A percentile compares a stretch with the other conserved stretches of the same genome.
Conservation (phyloP, 2,113 vertebrate species). For the Poeciliopsis turrubarensis region DNA sequence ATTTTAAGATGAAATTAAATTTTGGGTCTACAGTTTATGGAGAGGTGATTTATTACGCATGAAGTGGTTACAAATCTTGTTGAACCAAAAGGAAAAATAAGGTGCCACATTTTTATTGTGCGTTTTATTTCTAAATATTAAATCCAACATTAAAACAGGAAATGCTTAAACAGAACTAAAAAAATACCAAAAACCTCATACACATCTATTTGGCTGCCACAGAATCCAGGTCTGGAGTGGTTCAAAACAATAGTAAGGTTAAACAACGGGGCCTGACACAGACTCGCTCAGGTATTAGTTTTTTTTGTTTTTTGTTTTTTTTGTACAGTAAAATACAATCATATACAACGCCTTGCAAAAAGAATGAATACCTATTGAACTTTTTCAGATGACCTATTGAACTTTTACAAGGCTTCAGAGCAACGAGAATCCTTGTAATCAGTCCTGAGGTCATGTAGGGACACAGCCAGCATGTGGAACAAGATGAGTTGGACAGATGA, state of each 20-base stretch:
- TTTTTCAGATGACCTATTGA: neutral
- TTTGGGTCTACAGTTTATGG: neutral
- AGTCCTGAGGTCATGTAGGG: neutral
- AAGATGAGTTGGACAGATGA: too few relatives aligned
- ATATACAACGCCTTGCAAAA: neutral
- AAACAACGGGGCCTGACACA: neutral
- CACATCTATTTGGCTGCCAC: neutral
- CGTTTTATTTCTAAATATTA: constrained; percentile 27
- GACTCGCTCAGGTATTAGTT: neutral
- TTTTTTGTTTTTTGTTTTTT: neutral
- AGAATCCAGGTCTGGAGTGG: neutral
- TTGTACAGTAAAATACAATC: neutral
- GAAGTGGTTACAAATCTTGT: constrained; percentile 3
- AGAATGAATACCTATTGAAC: neutral
- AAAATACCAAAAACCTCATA: neutral
- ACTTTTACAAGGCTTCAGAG: too few relatives aligned
- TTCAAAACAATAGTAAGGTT: neutral
- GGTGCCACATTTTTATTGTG: constrained; percentile 5
- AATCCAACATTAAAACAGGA: constrained; percentile 9
- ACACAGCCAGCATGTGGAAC: neutral
- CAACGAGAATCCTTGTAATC: neutral
- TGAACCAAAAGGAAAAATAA: neutral
- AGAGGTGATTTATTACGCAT: neutral
- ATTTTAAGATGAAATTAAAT: too few relatives aligned
- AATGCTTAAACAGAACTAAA: neutral